Conservation (phyloP, 2,888 invertebrate genomes). For the Mythimna lalbum region DNA sequence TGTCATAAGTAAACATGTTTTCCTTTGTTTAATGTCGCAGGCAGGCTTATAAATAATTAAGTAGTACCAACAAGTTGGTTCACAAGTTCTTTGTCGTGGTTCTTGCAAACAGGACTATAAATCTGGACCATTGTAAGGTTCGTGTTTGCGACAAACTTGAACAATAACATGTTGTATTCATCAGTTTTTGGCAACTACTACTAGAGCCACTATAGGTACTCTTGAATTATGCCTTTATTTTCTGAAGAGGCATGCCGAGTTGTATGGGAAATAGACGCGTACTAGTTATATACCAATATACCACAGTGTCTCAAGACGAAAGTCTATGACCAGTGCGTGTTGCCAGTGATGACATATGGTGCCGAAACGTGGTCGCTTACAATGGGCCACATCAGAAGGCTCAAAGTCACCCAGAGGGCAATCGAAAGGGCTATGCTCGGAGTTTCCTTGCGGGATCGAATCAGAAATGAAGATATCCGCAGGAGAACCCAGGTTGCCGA, state of each 20-base stretch:
- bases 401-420: too few relatives aligned
- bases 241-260: not conserved
- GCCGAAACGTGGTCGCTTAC: too few relatives aligned
- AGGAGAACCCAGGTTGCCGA: too few relatives aligned
- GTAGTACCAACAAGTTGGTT: constrained; percentile 33
- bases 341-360: too few relatives aligned
- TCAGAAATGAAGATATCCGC: too few relatives aligned
- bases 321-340: too few relatives aligned
- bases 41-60: constrained; percentile 47
- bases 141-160: constrained; percentile 29
- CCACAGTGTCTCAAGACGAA: too few relatives aligned
- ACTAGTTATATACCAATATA: too few relatives aligned
- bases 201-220: not conserved
- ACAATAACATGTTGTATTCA: constrained; percentile 51
- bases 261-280: too few relatives aligned
- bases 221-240: not conserved
- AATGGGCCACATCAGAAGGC: too few relatives aligned
- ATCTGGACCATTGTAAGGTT: constrained; percentile 35
- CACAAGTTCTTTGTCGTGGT: constrained; percentile 47
- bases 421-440: too few relatives aligned
- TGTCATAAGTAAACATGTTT: constrained; percentile 13
- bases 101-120: constrained; percentile 57
- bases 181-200: constrained; percentile 30
- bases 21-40: constrained; percentile 29
- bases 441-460: too few relatives aligned